Evolutionary conservation across 2,113 vertebrate genomes (phyloP).

Genomic region (Rhinolophus sinicus): DNA sequence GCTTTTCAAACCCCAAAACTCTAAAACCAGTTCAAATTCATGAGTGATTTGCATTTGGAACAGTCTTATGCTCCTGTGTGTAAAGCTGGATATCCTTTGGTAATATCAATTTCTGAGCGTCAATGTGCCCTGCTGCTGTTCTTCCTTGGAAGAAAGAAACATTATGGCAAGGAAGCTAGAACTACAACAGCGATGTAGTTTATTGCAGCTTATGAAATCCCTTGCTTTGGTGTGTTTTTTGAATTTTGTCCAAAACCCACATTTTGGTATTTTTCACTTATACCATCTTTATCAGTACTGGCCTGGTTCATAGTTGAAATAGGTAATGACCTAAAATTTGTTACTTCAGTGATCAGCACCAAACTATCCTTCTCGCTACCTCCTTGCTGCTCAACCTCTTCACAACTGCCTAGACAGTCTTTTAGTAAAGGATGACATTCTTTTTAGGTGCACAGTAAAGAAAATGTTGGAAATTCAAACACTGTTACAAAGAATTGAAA

Average conservation of each 20-base stretch:
- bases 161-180: neutral
- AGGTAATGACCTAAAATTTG: neutral
- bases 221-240: neutral
- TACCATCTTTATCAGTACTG: neutral
- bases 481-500: neutral
- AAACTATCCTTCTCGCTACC: neutral
- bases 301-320: neutral
- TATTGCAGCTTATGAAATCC: neutral
- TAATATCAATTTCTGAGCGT: neutral
- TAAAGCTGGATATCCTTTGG: neutral
- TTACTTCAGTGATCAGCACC: no score
- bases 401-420: neutral
- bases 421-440: neutral
- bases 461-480: neutral
- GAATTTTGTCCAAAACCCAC: neutral
- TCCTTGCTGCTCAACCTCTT: neutral
- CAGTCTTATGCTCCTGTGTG: neutral
- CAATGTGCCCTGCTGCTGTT: neutral
- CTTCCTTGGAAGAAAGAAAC: neutral
- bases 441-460: neutral
- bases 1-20: neutral
- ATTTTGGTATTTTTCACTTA: neutral
- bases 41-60: neutral
- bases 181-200: neutral
- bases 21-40: neutral